Evolutionary conservation across 1,140 invertebrate genomes (phyloP).

Genomic region (Rhopalosiphum maidis): DNA sequence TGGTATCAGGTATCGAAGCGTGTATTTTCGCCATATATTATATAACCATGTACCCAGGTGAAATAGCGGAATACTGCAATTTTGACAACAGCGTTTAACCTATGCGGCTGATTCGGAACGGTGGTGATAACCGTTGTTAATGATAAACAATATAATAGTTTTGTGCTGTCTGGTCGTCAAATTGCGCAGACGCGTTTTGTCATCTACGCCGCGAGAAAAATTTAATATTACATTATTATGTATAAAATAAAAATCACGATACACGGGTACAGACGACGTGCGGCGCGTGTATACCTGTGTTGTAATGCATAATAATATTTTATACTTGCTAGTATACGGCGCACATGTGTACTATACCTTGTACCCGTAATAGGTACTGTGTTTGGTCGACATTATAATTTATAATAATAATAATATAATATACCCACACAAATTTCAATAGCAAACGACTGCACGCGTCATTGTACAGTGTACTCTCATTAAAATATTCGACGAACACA

Average conservation of each 20-base stretch:
- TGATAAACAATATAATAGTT: not conserved
- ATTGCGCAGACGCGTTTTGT: not conserved
- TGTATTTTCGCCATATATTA: not conserved
- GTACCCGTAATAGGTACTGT: not conserved
- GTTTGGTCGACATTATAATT: not conserved
- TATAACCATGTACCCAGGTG: not conserved
- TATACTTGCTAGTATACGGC: not conserved
- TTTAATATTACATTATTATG: not conserved
- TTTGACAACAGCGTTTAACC: not conserved
- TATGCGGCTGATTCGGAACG: not conserved
- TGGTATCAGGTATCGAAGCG: not conserved
- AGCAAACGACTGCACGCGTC: not conserved
- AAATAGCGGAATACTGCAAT: not conserved
- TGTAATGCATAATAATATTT: not conserved
- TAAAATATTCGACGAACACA: conserved; percentile 16
- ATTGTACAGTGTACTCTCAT: not conserved
- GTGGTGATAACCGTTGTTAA: not conserved
- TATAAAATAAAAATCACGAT: not conserved
- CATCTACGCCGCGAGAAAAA: not conserved
- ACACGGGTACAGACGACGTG: not conserved
- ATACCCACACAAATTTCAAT: not conserved
- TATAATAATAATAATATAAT: not conserved
- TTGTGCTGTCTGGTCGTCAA: not conserved
- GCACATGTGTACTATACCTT: not conserved
- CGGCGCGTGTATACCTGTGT: not conserved